Evolutionary conservation across 2,888 invertebrate genomes (phyloP).

Genomic region (Formica aserva): DNA sequence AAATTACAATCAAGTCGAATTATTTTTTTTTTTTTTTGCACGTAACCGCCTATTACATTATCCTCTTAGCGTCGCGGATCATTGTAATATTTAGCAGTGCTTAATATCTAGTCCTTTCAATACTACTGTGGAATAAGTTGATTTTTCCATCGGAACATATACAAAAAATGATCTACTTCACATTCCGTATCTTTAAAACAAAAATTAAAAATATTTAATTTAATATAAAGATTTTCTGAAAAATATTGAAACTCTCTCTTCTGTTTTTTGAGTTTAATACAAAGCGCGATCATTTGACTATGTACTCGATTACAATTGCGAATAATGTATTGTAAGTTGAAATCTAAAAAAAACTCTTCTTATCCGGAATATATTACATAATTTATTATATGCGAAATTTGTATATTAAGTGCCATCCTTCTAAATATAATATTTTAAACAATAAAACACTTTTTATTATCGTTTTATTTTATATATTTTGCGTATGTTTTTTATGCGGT

Average conservation of each 20-base stretch:
- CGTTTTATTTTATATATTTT: constrained; percentile 34
- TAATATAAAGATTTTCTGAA: background rate
- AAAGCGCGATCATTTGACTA: constrained; percentile 36
- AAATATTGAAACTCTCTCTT: background rate
- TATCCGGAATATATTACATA: constrained; percentile 18
- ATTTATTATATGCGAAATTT: constrained; percentile 33
- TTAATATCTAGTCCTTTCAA: constrained; percentile 44
- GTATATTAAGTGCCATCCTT: constrained; percentile 41
- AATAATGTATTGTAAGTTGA: constrained; percentile 34
- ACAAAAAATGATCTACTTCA: background rate
- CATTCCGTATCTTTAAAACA: background rate
- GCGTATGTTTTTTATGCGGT: background rate
- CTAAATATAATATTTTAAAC: constrained; percentile 41
- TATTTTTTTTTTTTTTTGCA: constrained; percentile 15
- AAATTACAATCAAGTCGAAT: constrained; percentile 24
- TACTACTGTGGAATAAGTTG: constrained; percentile 5
- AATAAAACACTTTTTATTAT: constrained; percentile 31
- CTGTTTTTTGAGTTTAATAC: background rate
- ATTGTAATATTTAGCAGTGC: constrained; percentile 14
- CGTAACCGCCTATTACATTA: constrained; percentile 2
- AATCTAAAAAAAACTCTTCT: background rate
- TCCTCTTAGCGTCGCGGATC: background rate
- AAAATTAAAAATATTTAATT: constrained; percentile 5
- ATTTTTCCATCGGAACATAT: constrained; percentile 6
- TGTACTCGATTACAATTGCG: constrained; percentile 31